phyloP scores from a whole-genome alignment of 2,113 vertebrate species.

The Procavia capensis region DNA sequence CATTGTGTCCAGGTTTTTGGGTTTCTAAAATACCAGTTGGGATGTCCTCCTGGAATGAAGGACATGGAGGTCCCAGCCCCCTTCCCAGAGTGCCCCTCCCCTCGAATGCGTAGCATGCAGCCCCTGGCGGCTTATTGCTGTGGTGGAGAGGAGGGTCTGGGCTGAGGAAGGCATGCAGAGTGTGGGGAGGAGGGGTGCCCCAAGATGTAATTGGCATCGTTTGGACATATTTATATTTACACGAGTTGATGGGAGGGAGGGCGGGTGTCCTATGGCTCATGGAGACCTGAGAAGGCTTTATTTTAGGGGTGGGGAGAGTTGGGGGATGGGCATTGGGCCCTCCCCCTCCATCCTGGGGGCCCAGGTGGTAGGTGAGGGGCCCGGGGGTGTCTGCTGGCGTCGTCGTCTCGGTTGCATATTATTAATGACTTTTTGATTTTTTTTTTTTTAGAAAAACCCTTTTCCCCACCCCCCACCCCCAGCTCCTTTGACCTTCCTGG shows the following conservation, averaged over 20 bases:
- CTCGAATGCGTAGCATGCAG: conserved; percentile 39
- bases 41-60: not conserved
- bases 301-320: conserved; percentile 15
- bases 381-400: conserved; percentile 77
- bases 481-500: conserved; percentile 68
- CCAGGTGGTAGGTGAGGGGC: conserved; percentile 46
- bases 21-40: not conserved
- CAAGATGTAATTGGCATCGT: conserved; percentile 59
- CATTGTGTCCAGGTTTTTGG: not conserved
- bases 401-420: conserved; percentile 79
- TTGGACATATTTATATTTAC: conserved; percentile 77
- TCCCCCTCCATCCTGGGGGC: conserved; percentile 71
- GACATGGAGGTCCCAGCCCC: not conserved
- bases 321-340: conserved; percentile 55
- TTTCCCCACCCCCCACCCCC: conserved; percentile 58
- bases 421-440: conserved; percentile 77
- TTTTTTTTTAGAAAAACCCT: conserved; percentile 62
- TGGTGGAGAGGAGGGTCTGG: conserved; percentile 35
- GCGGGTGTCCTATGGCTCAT: conserved; percentile 81
- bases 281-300: conserved; percentile 84
- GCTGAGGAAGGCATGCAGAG: conserved; percentile 64
- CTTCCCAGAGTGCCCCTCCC: conserved; percentile 2
- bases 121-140: conserved; percentile 76
- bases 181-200: not conserved
- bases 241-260: conserved; percentile 55